phyloP scores from a whole-genome alignment of 2,113 vertebrate species.

The Pomatorhinus ruficollis region DNA sequence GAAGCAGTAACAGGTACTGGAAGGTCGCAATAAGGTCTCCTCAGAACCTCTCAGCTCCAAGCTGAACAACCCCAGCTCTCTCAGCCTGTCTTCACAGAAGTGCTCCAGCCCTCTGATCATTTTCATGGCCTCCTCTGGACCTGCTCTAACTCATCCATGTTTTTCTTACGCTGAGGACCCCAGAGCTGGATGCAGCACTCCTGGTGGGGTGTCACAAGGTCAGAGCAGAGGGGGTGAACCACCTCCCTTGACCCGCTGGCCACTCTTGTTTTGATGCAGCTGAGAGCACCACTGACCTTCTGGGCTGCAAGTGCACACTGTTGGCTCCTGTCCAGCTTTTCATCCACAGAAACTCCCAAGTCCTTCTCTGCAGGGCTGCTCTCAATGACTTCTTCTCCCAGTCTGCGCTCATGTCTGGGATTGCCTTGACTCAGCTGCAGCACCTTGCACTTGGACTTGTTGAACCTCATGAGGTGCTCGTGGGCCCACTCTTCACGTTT shows the following conservation, averaged over 20 bases:
- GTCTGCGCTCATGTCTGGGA: not conserved
- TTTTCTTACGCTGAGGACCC: not conserved
- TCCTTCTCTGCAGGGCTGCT: not conserved
- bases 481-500: not conserved
- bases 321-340: not conserved
- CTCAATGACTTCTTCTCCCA: not conserved
- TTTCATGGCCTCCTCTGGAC: not conserved
- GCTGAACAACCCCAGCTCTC: not conserved
- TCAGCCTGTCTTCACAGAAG: not conserved
- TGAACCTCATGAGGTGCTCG: not conserved
- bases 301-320: not conserved
- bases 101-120: not conserved
- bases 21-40: not conserved
- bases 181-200: not conserved
- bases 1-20: not conserved
- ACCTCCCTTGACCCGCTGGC: accelerated
- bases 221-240: accelerated
- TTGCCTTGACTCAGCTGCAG: not conserved
- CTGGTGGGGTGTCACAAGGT: not conserved
- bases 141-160: too few species aligned
- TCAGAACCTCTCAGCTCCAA: not conserved
- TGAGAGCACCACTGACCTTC: not conserved
- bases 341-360: not conserved
- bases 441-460: not conserved
- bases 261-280: not conserved